Evolutionary conservation across 2,113 vertebrate species (phyloP), one percentile per base, ranked within the genome.

Genomic region (Stigmatopora argus): DNA sequence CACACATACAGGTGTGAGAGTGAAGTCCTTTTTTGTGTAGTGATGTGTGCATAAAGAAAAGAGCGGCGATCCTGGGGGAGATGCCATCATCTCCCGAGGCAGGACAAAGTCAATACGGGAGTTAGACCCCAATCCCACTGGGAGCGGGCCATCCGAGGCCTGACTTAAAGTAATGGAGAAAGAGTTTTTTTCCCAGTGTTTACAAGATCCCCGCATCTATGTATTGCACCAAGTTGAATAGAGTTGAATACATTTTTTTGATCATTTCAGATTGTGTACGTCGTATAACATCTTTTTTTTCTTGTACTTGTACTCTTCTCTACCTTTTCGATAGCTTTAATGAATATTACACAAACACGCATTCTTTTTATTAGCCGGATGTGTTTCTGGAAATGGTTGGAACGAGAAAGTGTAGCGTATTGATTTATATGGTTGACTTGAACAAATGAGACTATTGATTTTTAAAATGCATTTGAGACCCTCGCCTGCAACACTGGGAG

Each of bases 81-180:
- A 75, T 44, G 0, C 56, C 62, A 79, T 79, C 77, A 18, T 86
- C 83, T 85, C 78, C 55, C 60, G 85, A 79, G 82, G 74, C 69
- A 64, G 75, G 81, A 82, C 80, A 81, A 80, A 86, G 82, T 87
- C 81, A 87, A 84, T 78, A 82, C 77, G 77, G 70, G 72, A 77
- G 78, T 81, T 77, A 31, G 26, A 31, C 68, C 63, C 73, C 61
- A 23, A 56, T 49, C 65, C 82, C 65, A 58, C 48, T n/a, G 83
- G 82, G 83, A 89, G 68, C 67, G 64, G 70, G 70, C 78, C 80
- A 77, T 77, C 67, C 80, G 78, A 73, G 78, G 71, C 83, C 35
- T 18, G 63, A 80, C 61, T 73, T 60, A 35, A 34, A 62, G 62
- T 5, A 31, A 69, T 23, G 15, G 75, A 73, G 77, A 73, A 77